Conservation (phyloP, 1,140 invertebrate species). For the Drosophila arizonae region DNA sequence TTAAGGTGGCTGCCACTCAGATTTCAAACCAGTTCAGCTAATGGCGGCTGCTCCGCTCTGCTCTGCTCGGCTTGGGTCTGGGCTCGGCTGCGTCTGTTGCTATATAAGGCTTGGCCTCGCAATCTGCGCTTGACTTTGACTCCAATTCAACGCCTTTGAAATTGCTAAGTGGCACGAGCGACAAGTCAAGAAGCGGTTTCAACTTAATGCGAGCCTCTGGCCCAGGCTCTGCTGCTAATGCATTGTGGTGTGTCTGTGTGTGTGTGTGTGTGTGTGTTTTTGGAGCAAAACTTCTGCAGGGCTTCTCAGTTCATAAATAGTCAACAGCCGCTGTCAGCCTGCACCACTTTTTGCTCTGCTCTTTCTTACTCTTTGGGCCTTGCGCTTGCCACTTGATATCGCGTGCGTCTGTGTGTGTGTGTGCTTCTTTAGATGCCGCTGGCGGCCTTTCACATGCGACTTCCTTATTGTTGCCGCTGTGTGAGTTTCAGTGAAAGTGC, state of each 20-base stretch:
- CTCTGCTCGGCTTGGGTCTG: too few species aligned
- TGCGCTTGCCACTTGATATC: background rate
- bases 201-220: background rate
- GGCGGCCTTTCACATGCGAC: conserved; percentile 68
- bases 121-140: conserved; percentile 62
- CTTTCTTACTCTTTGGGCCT: background rate
- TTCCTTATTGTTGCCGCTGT: conserved; percentile 74
- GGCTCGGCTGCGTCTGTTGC: too few species aligned
- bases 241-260: conserved; percentile 24
- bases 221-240: background rate
- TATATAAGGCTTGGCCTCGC: background rate
- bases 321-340: conserved; percentile 32
- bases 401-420: background rate
- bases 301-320: conserved; percentile 66
- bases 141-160: conserved; percentile 66
- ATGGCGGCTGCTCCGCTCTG: too few species aligned
- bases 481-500: conserved; percentile 59
- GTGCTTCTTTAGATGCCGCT: conserved; percentile 15
- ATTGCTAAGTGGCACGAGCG: conserved; percentile 53
- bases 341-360: background rate
- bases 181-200: conserved; percentile 29
- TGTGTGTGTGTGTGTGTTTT: conserved; percentile 11
- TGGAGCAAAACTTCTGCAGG: conserved; percentile 43
- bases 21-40: conserved; percentile 1
- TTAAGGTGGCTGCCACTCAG: conserved; percentile 8